Percentiles rank a stretch among this genome's conserved stretches.
These are phyloP conservation scores for Planococcus citri DNA, from an alignment of 1,140 invertebrate genomes.

Conservation along the genomic window DNA sequence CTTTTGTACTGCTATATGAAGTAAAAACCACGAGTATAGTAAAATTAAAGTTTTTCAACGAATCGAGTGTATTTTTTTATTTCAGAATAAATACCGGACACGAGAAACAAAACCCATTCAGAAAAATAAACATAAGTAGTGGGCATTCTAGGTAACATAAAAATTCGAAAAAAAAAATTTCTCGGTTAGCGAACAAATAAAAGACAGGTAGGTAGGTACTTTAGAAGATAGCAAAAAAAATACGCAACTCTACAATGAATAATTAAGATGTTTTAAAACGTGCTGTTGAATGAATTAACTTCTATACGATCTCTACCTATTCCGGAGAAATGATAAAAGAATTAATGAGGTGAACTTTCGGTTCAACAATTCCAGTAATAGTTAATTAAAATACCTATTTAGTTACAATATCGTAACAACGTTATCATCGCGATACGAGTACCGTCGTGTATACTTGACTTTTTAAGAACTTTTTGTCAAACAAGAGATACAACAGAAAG, in stretches of 20 bases:
- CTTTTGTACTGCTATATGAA: no score
- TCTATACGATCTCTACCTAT: not conserved
- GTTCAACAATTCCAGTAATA: not conserved
- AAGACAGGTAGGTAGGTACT: no score
- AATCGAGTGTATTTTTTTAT: no score
- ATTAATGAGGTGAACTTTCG: not conserved
- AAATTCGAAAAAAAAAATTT: no score
- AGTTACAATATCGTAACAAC: not conserved
- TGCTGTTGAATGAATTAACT: not conserved
- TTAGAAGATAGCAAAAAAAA: not conserved
- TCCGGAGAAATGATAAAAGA: not conserved
- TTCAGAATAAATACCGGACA: no score
- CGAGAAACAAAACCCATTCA: no score
- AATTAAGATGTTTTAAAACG: not conserved
- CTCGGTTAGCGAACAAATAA: no score
- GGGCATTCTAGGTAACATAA: no score
- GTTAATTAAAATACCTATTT: not conserved
- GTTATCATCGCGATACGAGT: not conserved
- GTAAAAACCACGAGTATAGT: no score
- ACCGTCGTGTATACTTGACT: not conserved
- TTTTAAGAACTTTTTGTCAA: not conserved
- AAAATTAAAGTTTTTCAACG: no score
- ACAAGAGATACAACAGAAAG: not conserved
- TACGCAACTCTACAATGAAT: not conserved
- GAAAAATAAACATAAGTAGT: no score